phyloP scores from a whole-genome alignment of 2,797 vertebrate genomes.

The Tarsius wallacei region DNA sequence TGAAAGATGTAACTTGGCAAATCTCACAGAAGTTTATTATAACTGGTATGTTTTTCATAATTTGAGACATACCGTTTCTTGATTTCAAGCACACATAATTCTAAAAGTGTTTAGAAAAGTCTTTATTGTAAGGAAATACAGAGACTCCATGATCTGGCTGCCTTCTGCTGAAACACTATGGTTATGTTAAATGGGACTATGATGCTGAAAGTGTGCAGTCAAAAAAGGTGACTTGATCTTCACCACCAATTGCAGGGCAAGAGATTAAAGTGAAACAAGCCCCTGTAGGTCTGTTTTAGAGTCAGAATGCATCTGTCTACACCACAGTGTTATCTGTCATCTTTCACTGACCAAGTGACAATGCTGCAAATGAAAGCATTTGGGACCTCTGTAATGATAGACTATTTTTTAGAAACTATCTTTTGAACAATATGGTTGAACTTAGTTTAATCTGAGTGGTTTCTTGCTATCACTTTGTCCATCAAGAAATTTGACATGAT shows the following conservation, averaged over 20 bases:
- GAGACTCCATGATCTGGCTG: not conserved
- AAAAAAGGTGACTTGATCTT: not conserved
- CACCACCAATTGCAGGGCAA: not conserved
- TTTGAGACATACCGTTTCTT: not conserved
- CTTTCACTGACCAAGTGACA: not conserved
- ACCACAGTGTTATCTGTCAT: not conserved
- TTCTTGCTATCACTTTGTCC: slow-evolving; percentile 51
- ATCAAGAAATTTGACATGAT: slow-evolving; percentile 48
- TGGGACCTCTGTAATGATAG: slow-evolving; percentile 26
- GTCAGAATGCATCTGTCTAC: not conserved
- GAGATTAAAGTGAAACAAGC: not conserved
- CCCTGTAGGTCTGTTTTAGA: not conserved
- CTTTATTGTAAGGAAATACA: not conserved
- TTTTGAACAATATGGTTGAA: slow-evolving; percentile 38
- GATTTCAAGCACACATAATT: slow-evolving; percentile 10
- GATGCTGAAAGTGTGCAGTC: not conserved
- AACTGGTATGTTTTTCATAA: slow-evolving; percentile 41
- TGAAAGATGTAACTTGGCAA: slow-evolving; percentile 11
- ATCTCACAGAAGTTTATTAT: slow-evolving; percentile 1
- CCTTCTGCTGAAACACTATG: not conserved
- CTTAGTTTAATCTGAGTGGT: slow-evolving; percentile 32
- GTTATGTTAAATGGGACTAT: not conserved
- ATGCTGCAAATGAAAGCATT: not conserved
- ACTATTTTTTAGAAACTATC: slow-evolving; percentile 34
- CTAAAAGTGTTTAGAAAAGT: slow-evolving; percentile 16